Evolutionary conservation across 1,140 invertebrate species (phyloP).

Genomic region (Apis mellifera): Amel_HAv3.1 CM009936.2:5715501-5716000

Average conservation of each 20-base stretch:
- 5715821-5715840: not conserved
- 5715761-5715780: not conserved
- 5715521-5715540: too few species aligned
- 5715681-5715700: too few species aligned
- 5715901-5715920: constrained; percentile 49
- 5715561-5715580: too few species aligned
- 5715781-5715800: too few species aligned
- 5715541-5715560: too few species aligned
- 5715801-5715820: not conserved
- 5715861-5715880: constrained; percentile 16
- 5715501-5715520: too few species aligned
- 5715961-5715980: constrained; percentile 57
- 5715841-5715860: constrained; percentile 18
- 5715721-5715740: not conserved
- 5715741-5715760: not conserved
- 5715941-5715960: constrained; percentile 32
- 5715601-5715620: too few species aligned
- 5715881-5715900: constrained; percentile 54
- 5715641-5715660: too few species aligned
- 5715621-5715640: too few species aligned
- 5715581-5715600: too few species aligned
- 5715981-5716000: constrained; percentile 62
- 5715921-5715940: constrained; percentile 58
- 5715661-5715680: too few species aligned
- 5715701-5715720: not conserved